These are phyloP conservation scores for Orchestes rusci DNA, from an alignment of 2,888 invertebrate species.

Conservation along the genomic window DNA sequence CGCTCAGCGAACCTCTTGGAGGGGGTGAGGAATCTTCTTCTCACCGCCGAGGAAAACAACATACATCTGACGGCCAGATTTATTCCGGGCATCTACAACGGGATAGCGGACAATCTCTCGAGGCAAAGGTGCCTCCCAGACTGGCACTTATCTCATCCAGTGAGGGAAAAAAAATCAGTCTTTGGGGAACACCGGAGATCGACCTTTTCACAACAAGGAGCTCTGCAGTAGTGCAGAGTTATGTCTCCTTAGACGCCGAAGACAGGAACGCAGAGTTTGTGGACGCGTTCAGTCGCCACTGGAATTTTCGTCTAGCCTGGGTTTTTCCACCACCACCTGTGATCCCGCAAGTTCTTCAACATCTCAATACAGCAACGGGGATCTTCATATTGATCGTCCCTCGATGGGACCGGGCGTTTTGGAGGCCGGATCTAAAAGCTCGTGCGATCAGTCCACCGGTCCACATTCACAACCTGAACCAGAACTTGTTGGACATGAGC, in stretches of 20 bases:
- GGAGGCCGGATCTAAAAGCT: conserved; percentile 30
- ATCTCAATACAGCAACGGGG: conserved; percentile 28
- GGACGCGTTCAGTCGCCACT: conserved; percentile 21
- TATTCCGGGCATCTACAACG: neutral
- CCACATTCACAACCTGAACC: conserved; percentile 15
- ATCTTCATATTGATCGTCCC: conserved; percentile 28
- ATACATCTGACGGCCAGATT: neutral
- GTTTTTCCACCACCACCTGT: conserved; percentile 32
- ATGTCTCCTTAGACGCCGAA: conserved; percentile 8
- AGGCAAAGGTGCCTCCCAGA: conserved; percentile 13
- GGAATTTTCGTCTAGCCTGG: conserved; percentile 22
- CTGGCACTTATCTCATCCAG: conserved; percentile 18
- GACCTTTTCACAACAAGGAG: conserved; percentile 22
- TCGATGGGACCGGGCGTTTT: conserved; percentile 28
- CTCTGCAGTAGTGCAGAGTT: conserved; percentile 19
- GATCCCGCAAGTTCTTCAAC: conserved; percentile 28
- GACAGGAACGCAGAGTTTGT: conserved; percentile 17
- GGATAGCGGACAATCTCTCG: neutral
- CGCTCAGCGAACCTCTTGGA: conserved; percentile 4
- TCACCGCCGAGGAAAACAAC: neutral
- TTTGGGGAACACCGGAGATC: conserved; percentile 19
- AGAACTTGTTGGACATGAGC: conserved; percentile 14
- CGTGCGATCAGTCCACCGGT: conserved; percentile 12
- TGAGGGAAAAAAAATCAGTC: conserved; percentile 14
- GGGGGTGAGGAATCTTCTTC: neutral